Evolutionary conservation across 2,888 invertebrate genomes (phyloP), one percentile per base, ranked within the genome.

Genomic region (Sinotaia quadrata): DNA sequence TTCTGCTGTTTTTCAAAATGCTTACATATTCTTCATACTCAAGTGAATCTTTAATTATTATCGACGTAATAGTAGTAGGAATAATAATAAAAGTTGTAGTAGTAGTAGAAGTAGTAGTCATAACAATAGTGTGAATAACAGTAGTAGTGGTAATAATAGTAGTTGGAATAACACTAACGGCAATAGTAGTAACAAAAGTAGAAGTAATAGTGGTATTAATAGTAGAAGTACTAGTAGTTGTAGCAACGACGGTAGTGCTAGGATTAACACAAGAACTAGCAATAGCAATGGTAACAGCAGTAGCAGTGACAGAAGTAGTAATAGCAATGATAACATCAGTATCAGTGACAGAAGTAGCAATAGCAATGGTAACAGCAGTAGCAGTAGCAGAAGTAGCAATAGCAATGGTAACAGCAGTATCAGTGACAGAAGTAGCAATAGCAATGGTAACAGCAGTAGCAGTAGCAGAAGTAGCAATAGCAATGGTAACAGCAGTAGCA

Each of bases 121-220:
- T 41, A 41, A 15, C 15, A 41, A 15, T 41, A 41, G 41, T 41
- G 15, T 10, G 10, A 41, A 15, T 41, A 41, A 15, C 15, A 41
- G 41, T 41, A 41, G 41, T 41, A 36, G 59, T 37, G 37, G 59
- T 21, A 59, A 33, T 37, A 36, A 37, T 37, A 36, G 59, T 37
- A 59, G 59, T 59, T 36, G 59, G 33, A 59, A 21, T 59, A 59
- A 37, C 37, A 59, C 18, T 36, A 59, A 37, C 21, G 37, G 59
- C 37, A 59, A 37, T 36, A 59, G 59, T 59, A 36, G 59, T 37
- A 36, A 37, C 31, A 59, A 33, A 36, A 59, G 59, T 59, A 59
- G 37, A 36, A 59, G 36, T 37, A 36, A 37, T 37, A 59, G 59
- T 37, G 37, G 59, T 37, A 34, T 21, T 36, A 59, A 37, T 41